A percentile compares a stretch with the other conserved stretches of the same genome.
phyloP scores from a whole-genome alignment of 1,140 invertebrate species.

The Bombus soroeensis region DNA sequence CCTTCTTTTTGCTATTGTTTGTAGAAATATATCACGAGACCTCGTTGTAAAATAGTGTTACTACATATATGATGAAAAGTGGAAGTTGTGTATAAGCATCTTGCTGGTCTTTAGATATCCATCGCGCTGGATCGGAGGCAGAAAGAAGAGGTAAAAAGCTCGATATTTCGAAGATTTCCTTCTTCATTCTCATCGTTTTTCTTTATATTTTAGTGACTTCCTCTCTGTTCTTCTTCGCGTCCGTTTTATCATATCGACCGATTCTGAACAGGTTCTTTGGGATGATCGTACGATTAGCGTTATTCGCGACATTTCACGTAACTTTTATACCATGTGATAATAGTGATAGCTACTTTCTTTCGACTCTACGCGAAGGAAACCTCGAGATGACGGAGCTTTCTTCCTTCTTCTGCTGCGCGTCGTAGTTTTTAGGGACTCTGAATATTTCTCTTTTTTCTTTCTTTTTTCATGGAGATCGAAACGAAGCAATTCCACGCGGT shows the following conservation, averaged over 20 bases:
- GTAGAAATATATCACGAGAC: slow-evolving; percentile 13
- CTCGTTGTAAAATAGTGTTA: slow-evolving; percentile 27
- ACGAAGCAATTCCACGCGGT: slow-evolving; percentile 17
- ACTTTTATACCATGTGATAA: slow-evolving; percentile 14
- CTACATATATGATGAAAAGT: neutral
- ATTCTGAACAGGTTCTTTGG: neutral
- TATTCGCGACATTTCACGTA: neutral
- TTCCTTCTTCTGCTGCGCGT: neutral
- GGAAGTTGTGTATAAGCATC: slow-evolving; percentile 20
- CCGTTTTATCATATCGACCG: neutral
- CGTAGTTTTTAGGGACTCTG: neutral
- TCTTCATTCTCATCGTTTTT: too few relatives aligned
- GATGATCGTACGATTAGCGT: neutral
- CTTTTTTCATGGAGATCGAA: neutral
- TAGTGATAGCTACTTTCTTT: neutral
- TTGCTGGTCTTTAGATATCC: slow-evolving; percentile 37
- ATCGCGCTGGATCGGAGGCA: slow-evolving; percentile 14
- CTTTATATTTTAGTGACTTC: neutral
- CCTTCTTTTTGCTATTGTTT: neutral
- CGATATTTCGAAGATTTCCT: slow-evolving; percentile 17
- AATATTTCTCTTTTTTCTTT: neutral
- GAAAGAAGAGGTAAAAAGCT: slow-evolving; percentile 23
- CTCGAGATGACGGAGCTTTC: slow-evolving; percentile 17
- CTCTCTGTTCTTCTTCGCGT: neutral
- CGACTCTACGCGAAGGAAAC: neutral